A percentile compares a stretch with the other conserved stretches of the same genome.
phyloP scores from a whole-genome alignment of 2,888 invertebrate species.

The Apotomis turbidana region DNA sequence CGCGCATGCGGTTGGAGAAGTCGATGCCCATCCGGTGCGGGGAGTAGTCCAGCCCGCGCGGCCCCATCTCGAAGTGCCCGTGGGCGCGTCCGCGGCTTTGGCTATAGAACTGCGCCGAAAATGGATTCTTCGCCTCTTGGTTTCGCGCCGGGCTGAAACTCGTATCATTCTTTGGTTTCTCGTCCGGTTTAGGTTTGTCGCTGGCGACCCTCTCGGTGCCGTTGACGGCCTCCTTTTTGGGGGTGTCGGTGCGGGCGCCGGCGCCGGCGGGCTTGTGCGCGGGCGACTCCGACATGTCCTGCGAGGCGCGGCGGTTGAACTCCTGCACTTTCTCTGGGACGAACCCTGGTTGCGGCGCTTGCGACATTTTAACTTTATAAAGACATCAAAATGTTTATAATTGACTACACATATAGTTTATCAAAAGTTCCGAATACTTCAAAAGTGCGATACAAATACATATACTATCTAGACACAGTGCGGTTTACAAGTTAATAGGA shows the following conservation, averaged over 20 bases:
- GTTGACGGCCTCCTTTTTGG: slow-evolving; percentile 66
- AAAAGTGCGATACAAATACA: slow-evolving; percentile 43
- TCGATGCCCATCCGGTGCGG: slow-evolving; percentile 76
- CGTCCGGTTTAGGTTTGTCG: slow-evolving; percentile 40
- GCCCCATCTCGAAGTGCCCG: slow-evolving; percentile 81
- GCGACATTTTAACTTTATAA: slow-evolving; percentile 63
- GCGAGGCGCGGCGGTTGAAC: slow-evolving; percentile 73
- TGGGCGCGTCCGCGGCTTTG: slow-evolving; percentile 68
- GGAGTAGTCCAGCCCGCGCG: slow-evolving; percentile 76
- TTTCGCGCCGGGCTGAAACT: slow-evolving; percentile 56
- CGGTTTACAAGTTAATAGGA: slow-evolving; percentile 60
- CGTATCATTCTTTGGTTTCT: slow-evolving; percentile 56
- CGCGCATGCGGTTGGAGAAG: slow-evolving; percentile 70
- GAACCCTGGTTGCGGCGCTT: slow-evolving; percentile 73
- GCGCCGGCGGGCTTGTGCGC: slow-evolving; percentile 49
- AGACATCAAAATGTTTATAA: slow-evolving; percentile 62
- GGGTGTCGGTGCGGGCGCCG: slow-evolving; percentile 54
- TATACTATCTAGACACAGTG: slow-evolving; percentile 35
- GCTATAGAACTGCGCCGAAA: slow-evolving; percentile 73
- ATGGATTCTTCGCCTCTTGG: slow-evolving; percentile 73
- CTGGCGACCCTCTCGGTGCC: slow-evolving; percentile 53
- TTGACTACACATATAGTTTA: slow-evolving; percentile 63
- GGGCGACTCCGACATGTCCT: slow-evolving; percentile 67
- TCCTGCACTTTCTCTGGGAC: slow-evolving; percentile 77
- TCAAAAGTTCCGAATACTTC: slow-evolving; percentile 56